Conservation (phyloP, 1,140 invertebrate species). For the Ridgeia piscesae region DNA sequence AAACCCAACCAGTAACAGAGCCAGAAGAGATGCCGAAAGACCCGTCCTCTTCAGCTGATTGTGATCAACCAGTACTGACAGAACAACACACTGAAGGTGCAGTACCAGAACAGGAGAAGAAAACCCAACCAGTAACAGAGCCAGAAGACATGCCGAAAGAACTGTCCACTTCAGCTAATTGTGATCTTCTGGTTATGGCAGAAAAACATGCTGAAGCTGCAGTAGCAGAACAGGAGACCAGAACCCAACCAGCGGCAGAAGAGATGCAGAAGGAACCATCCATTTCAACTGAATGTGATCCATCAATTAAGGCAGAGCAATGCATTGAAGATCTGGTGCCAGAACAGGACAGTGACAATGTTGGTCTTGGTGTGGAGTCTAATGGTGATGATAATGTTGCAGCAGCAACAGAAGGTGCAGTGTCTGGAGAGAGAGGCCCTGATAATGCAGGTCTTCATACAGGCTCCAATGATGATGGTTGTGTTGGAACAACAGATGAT, state of each 20-base stretch:
- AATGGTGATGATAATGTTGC: neutral
- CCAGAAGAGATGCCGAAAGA: neutral
- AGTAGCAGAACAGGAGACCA: neutral
- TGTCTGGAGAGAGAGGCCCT: no score
- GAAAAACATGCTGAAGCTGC: neutral
- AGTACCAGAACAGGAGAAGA: neutral
- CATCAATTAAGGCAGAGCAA: no score
- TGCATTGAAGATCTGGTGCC: neutral
- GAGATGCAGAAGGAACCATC: neutral
- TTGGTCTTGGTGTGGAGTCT: neutral
- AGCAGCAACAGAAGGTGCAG: neutral
- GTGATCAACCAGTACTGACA: neutral
- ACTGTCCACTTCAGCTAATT: no score
- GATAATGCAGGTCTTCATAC: neutral
- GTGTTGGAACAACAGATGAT: neutral
- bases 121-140: no score
- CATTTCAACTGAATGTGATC: no score
- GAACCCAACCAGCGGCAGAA: neutral
- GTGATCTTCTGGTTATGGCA: no score
- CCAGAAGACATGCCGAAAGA: no score
- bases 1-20: neutral
- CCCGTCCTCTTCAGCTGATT: no score
- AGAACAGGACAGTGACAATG: neutral
- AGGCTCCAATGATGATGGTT: neutral
- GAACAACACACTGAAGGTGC: neutral